These are phyloP conservation scores for Anhinga anhinga DNA, from an alignment of 2,113 vertebrate species.

Conservation along the genomic window DNA sequence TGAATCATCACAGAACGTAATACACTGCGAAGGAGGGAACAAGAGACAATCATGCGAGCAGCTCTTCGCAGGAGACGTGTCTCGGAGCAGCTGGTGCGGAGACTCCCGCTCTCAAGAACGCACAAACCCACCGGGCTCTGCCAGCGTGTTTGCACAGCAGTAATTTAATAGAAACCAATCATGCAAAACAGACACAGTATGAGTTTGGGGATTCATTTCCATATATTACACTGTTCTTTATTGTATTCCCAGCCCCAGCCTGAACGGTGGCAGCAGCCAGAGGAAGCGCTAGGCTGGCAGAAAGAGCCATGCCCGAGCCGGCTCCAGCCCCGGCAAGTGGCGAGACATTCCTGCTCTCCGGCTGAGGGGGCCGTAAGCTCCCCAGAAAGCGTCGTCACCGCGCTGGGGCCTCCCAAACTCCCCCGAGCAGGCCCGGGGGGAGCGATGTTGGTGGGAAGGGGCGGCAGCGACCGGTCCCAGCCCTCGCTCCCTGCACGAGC, in stretches of 20 bases:
- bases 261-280: fast-evolving
- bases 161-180: neutral
- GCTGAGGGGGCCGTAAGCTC: fast-evolving
- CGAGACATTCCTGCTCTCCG: fast-evolving
- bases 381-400: neutral
- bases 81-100: neutral
- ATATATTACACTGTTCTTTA: neutral
- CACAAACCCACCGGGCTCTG: neutral
- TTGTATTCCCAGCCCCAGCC: neutral
- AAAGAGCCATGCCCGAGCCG: fast-evolving
- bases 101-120: neutral
- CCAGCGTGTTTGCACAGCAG: neutral
- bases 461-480: neutral
- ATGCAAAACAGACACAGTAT: neutral
- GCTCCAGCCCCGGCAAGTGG: neutral
- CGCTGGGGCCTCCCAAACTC: neutral
- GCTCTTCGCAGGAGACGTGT: fast-evolving
- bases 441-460: neutral
- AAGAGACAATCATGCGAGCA: neutral
- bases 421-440: fast-evolving
- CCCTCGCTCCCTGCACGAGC: neutral
- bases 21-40: neutral
- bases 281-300: neutral
- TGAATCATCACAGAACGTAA: neutral
- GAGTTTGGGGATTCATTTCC: neutral